phyloP scores from a whole-genome alignment of 2,113 vertebrate species.

The Pelobates fuscus region DNA sequence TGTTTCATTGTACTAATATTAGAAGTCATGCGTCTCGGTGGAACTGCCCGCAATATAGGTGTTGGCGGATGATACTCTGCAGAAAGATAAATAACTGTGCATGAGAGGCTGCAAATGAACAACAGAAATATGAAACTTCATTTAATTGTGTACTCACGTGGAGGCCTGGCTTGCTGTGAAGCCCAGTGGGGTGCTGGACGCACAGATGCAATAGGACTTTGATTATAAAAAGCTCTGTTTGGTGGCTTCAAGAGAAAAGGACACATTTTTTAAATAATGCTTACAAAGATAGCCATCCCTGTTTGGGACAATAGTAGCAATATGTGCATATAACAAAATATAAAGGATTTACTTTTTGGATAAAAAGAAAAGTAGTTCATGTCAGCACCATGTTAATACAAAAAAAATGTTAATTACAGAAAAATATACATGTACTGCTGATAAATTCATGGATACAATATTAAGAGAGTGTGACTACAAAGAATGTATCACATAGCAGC shows the following conservation, averaged over 20 bases:
- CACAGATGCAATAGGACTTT: conserved; percentile 69
- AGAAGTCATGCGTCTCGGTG: conserved; percentile 67
- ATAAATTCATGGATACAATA: too few relatives aligned
- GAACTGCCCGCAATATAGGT: conserved; percentile 64
- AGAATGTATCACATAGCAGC: too few relatives aligned
- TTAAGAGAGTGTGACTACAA: too few relatives aligned
- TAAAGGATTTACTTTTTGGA: too few relatives aligned
- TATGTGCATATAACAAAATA: too few relatives aligned
- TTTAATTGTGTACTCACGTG: conserved; percentile 67
- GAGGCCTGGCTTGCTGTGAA: conserved; percentile 72
- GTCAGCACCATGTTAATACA: too few relatives aligned
- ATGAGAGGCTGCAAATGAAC: not conserved
- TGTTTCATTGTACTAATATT: conserved; percentile 80
- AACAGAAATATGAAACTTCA: not conserved
- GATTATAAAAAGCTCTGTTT: conserved; percentile 75
- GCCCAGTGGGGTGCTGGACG: conserved; percentile 80
- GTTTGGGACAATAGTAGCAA: too few relatives aligned
- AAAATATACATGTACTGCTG: too few relatives aligned
- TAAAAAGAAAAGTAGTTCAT: too few relatives aligned
- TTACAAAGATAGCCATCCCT: too few relatives aligned
- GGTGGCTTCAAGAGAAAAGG: conserved; percentile 69
- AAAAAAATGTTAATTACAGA: too few relatives aligned
- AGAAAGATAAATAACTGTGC: conserved; percentile 34
- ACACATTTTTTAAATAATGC: not conserved
- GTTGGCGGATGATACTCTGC: conserved; percentile 65